phyloP scores from a whole-genome alignment of 2,888 invertebrate genomes.

The Dione vanillae region DNA sequence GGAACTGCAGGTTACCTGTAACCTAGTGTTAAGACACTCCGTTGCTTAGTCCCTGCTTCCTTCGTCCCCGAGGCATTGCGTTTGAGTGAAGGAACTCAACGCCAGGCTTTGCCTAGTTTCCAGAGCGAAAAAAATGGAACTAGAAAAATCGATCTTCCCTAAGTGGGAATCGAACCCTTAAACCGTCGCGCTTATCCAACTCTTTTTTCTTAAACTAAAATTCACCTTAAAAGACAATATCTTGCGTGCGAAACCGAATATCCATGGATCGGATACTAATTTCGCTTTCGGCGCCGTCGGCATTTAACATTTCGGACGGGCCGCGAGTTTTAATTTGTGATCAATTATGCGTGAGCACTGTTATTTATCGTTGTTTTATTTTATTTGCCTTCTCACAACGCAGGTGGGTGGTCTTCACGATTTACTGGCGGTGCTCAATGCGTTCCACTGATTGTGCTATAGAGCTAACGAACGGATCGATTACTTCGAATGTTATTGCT shows the following conservation, averaged over 20 bases:
- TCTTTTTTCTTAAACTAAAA: background rate
- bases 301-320: slow-evolving; percentile 81
- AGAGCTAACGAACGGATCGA: slow-evolving; percentile 51
- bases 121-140: too few relatives aligned
- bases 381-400: slow-evolving; percentile 80
- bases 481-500: slow-evolving; percentile 44
- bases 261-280: slow-evolving; percentile 64
- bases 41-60: too few relatives aligned
- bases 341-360: slow-evolving; percentile 83
- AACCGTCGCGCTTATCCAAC: too few relatives aligned
- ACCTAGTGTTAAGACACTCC: too few relatives aligned
- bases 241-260: slow-evolving; percentile 40
- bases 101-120: too few relatives aligned
- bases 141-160: too few relatives aligned
- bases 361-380: slow-evolving; percentile 84
- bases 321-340: slow-evolving; percentile 83
- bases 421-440: slow-evolving; percentile 77
- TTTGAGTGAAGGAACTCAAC: too few relatives aligned
- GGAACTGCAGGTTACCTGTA: too few relatives aligned
- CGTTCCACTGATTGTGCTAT: slow-evolving; percentile 76
- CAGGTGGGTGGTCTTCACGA: slow-evolving; percentile 83
- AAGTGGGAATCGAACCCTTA: too few relatives aligned
- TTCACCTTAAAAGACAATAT: slow-evolving; percentile 22
- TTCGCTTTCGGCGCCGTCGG: slow-evolving; percentile 77
- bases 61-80: too few relatives aligned